These are phyloP conservation scores for Hydrochoerus hydrochaeris DNA, from an alignment of 2,113 vertebrate genomes.

Conservation along the genomic window DNA sequence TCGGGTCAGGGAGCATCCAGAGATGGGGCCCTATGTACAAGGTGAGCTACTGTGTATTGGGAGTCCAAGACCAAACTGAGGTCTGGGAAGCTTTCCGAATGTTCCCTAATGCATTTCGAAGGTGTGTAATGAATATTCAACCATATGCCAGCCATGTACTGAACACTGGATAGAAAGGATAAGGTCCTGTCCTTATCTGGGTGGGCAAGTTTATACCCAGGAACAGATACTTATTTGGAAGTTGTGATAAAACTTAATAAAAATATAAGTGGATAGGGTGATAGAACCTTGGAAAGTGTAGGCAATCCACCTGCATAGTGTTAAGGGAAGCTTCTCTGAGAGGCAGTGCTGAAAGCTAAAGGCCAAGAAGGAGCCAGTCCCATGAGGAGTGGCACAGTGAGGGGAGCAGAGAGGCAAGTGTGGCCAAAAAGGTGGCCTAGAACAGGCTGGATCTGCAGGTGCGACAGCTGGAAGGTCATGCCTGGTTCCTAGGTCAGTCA, in stretches of 20 bases:
- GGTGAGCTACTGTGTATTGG: conserved; percentile 85
- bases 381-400: not conserved
- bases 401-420: not conserved
- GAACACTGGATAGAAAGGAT: not conserved
- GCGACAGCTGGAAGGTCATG: not conserved
- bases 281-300: not conserved
- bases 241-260: conserved; percentile 30
- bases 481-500: not conserved
- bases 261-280: not conserved
- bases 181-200: not conserved
- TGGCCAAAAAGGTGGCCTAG: not conserved
- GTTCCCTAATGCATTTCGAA: not conserved
- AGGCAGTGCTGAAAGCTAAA: not conserved
- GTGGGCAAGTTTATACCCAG: not conserved
- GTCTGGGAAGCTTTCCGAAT: not conserved
- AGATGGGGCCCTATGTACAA: conserved; percentile 97
- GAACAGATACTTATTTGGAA: not conserved
- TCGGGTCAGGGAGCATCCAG: conserved; percentile 87
- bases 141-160: not conserved
- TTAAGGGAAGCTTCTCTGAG: not conserved
- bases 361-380: not conserved
- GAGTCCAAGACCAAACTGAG: conserved; percentile 14
- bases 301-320: not conserved
- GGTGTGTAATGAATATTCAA: not conserved
- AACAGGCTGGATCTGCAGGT: not conserved